phyloP scores from a whole-genome alignment of 2,888 invertebrate genomes.

The Cephus runcator region DNA sequence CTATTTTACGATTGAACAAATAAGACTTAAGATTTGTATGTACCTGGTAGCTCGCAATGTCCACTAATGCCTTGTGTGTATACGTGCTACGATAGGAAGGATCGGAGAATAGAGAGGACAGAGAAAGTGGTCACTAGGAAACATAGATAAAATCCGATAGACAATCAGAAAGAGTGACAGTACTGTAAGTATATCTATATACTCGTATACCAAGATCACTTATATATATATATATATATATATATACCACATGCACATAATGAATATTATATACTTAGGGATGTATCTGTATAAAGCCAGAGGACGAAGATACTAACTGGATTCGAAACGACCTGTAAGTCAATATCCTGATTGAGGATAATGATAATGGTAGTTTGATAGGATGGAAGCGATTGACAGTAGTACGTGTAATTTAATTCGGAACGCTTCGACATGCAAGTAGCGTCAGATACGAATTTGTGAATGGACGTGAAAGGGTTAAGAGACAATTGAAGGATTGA shows the following conservation, averaged over 20 bases:
- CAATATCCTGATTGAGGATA: not conserved
- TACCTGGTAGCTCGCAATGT: not conserved
- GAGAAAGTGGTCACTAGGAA: not conserved
- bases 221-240: too few relatives aligned
- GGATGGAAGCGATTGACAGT: not conserved
- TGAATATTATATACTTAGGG: not conserved
- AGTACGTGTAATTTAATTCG: not conserved
- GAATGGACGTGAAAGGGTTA: not conserved
- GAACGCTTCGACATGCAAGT: not conserved
- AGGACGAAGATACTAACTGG: not conserved
- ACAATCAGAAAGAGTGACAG: not conserved
- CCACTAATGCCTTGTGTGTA: not conserved
- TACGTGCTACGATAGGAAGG: not conserved
- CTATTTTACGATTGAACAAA: not conserved
- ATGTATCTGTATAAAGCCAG: too few relatives aligned
- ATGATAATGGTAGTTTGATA: not conserved
- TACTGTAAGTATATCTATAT: not conserved
- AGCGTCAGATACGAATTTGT: not conserved
- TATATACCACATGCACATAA: not conserved
- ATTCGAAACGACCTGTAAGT: not conserved
- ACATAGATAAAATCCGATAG: not conserved
- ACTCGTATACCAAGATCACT: not conserved
- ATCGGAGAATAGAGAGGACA: not conserved
- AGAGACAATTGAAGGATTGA: not conserved
- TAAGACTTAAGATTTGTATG: not conserved